Base-by-base conservation (phyloP, 1,140 invertebrate species). In the Solenopsis invicta region DNA sequence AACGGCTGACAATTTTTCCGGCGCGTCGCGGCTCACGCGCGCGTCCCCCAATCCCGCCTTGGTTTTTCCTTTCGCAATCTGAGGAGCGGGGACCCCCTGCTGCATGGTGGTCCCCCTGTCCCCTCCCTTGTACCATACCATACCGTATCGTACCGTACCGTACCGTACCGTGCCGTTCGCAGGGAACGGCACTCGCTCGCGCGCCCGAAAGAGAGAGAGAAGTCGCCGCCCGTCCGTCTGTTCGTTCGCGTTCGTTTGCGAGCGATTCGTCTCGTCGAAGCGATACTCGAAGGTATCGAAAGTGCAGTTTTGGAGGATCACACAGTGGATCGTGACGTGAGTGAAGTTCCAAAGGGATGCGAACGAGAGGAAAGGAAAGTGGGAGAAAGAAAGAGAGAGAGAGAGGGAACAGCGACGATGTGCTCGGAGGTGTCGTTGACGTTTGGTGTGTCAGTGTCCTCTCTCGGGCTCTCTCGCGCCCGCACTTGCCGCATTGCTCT, bases 391-490 rank as follows among this genome's bases (percentile, higher is more conserved):
- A 21, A 52, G 62, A 48, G 29, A 21, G 50, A 82, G n/a, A 52
- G 67, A 62, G 78, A 62, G 29, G 71, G 21, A 71, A 21, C 45
- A 21, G 6, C 74, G 62, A 90, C 90, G 87, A 85, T 76, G 81
- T 89, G 88, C 64, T 59, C 48, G 16, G n/a, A 75, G 85, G 92
- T 93, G 91, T 91, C 92, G 91, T 93, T 93, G 92, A 93, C 92
- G 92, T 93, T 92, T 93, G 85, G 77, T 92, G 91, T 93, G 92
- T 93, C 92, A 93, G 92, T 93, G 92, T 92, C 91, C 92, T 91
- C 85, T 91, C 75, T 80, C 74, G 64, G 59, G 77, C 67, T 74
- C 48, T 85, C 61, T 16, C 85, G 48, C 62, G 41, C 29, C 76
- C 24, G 29, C 48, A 18, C 76, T 67, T 71, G 62, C 75, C 54